Evolutionary conservation across 2,113 vertebrate species (phyloP), one percentile per base, ranked within the genome.

Genomic region (Dunckerocampus dactyliophorus): DNA sequence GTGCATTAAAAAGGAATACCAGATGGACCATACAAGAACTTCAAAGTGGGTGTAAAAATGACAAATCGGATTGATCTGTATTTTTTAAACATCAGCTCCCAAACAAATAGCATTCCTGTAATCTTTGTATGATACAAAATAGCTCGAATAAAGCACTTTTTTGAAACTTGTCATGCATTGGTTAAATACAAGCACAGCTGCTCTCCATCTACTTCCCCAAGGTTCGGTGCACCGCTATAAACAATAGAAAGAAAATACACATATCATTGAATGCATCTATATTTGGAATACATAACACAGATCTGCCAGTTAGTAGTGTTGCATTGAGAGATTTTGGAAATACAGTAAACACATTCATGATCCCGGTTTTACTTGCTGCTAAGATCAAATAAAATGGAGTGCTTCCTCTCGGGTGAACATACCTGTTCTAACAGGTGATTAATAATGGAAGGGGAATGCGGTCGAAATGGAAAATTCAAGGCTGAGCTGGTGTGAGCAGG

Each of bases 341-440:
- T 74, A 67, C 76, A 84, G 69, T 72, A 28, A 28, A 28, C 2
- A 28, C 71, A 60, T 77, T 69, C 51, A 71, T 69, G 75, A 78
- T 72, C 67, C 50, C 17, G 10, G 31, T 16, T 66, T 68, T 66
- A 71, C 58, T 61, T 75, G 61, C 37, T 55, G 68, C 45, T 62
- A 67, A 71, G 73, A 77, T 77, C 71, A 71, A 76, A 77, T 80
- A 74, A 75, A 72, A 67, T 53, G 24, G 58, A 80, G 70, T 64
- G 65, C 64, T 84, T 87, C 84, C 56, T 58, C 73, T 82, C 85
- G 24, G 76, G 73, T 83, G 79, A 83, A 69, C 77, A 75, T 22
- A 47, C 77, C 71, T 83, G 79, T 81, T 86, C 74, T 68, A 82
- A 85, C 84, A 88, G 85, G 85, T 84, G 82, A 72, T 81, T 85